These are phyloP conservation scores for Athripsodes cinereus DNA, from an alignment of 2,888 invertebrate genomes.

Conservation along the genomic window DNA sequence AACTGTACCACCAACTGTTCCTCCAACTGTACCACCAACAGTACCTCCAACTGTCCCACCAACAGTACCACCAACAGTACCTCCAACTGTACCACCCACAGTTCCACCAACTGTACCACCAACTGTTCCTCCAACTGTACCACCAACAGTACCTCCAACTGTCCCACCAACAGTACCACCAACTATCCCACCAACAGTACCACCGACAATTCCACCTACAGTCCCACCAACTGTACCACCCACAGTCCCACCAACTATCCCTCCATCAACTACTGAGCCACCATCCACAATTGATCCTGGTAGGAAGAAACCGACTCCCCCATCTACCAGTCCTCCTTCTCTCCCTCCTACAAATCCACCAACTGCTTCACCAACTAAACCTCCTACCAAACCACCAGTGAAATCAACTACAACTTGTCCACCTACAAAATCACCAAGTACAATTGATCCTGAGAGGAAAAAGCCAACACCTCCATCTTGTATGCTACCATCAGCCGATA, in stretches of 20 bases:
- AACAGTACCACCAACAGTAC: conserved; percentile 27
- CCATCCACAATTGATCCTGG: too few relatives aligned
- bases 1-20: conserved; percentile 28
- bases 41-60: conserved; percentile 29
- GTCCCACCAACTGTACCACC: not conserved
- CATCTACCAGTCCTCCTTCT: not conserved
- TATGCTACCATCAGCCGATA: not conserved
- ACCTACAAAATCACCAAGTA: too few relatives aligned
- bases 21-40: conserved; percentile 27
- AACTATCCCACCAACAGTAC: not conserved
- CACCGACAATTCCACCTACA: not conserved
- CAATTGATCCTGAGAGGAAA: too few relatives aligned
- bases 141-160: conserved; percentile 28
- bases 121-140: conserved; percentile 32
- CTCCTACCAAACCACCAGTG: not conserved
- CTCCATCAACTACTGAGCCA: conserved; percentile 5
- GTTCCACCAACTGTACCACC: conserved; percentile 30
- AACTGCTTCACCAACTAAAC: not conserved
- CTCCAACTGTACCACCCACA: conserved; percentile 21
- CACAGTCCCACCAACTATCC: conserved; percentile 17
- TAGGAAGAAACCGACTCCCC: not conserved
- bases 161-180: conserved; percentile 16
- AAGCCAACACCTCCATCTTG: not conserved
- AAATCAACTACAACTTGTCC: not conserved
- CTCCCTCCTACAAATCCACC: not conserved